Evolutionary conservation across 2,113 vertebrate genomes (phyloP), one percentile per base, ranked within the genome.

Genomic region (Urocynchramus pylzowi): DNA sequence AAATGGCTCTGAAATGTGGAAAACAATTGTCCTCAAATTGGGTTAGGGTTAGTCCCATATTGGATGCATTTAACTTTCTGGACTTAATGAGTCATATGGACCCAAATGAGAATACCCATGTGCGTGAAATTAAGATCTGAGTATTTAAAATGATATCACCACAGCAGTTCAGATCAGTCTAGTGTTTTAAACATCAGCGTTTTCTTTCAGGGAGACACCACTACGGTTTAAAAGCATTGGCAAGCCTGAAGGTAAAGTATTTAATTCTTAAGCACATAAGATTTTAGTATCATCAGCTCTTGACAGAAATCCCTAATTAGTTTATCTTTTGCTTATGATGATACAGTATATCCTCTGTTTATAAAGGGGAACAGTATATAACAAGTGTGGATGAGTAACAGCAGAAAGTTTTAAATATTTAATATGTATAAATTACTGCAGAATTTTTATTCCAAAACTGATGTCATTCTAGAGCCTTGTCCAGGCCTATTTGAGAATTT

Each of bases 301-400:
- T 90, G 76, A 93, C 64, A 88, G 83, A 92, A 92, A 89, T 60
- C 60, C 35, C 35, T 84, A 95, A 96, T 96, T 86, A 90, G 68
- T 78, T 6, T 83, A 86, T 81, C 59, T 92, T 89, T 81, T 77
- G 74, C 42, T 87, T 87, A 59, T 78, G 89, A 84, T 67, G 54
- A 78, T 74, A 75, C 16, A 74, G 50, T 45, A 84, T 71, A 59
- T 80, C 33, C n/a, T 86, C 73, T 77, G 13, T 75, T 95, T 93
- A 84, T 81, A 89, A 90, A 81, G 68, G 54, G 35, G 37, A 85
- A 77, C 16, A 30, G 33, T 35, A 30, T 71, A 39, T 54, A 50
- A 69, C 75, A 81, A 89, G 59, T 47, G 47, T 81, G 42, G 44
- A 52, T 28, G 63, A 90, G 37, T 65, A 93, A 83, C 10, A 89